These are phyloP conservation scores for Trachemys scripta DNA, from an alignment of 2,113 vertebrate species.

Conservation along the genomic window DNA sequence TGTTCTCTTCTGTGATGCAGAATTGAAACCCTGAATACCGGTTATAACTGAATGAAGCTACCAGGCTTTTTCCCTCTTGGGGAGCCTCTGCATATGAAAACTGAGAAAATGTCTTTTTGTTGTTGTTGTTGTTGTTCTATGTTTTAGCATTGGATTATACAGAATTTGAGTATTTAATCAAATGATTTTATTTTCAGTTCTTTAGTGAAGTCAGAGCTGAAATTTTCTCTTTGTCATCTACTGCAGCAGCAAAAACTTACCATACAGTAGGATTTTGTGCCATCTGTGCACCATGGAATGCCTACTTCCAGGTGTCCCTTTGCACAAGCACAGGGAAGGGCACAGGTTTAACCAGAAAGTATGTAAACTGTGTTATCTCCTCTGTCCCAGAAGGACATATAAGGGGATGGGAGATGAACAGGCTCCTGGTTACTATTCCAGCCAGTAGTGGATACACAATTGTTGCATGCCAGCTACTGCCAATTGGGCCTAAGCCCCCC, in stretches of 20 bases:
- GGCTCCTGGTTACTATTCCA: neutral
- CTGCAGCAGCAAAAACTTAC: neutral
- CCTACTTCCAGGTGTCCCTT: neutral
- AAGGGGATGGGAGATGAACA: neutral
- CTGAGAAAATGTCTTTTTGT: neutral
- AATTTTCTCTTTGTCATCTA: neutral
- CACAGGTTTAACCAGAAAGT: neutral
- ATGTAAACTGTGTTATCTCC: neutral
- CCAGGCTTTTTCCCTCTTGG: neutral
- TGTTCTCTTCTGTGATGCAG: neutral
- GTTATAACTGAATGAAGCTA: neutral
- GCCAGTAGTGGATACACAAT: neutral
- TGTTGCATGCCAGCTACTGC: neutral
- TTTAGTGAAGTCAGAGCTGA: neutral
- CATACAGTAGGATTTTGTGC: neutral
- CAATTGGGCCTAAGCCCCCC: neutral
- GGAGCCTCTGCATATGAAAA: neutral
- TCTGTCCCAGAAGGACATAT: neutral
- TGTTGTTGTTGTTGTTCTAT: neutral
- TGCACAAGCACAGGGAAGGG: neutral
- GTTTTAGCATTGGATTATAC: neutral
- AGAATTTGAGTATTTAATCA: neutral
- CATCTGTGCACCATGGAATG: neutral
- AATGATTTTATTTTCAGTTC: neutral
- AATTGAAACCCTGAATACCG: neutral